Conservation (phyloP, 2,888 invertebrate genomes). For the Aphrophora alni region DNA sequence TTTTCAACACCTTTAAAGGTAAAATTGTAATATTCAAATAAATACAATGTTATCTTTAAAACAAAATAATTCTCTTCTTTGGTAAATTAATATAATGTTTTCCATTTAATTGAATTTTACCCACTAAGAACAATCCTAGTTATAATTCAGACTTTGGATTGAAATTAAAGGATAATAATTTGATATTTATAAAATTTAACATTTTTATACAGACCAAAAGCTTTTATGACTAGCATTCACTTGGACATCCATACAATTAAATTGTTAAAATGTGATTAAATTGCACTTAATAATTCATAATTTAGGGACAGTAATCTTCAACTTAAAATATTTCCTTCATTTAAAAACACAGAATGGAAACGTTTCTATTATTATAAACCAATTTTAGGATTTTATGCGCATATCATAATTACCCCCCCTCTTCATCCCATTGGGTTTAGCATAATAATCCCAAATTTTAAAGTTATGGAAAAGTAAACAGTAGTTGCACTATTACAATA, state of each 20-base stretch:
- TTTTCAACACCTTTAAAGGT: not conserved
- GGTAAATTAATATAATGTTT: not conserved
- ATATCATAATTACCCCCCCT: no score
- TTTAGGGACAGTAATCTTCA: no score
- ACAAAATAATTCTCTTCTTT: not conserved
- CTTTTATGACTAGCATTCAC: not conserved
- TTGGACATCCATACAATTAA: not conserved
- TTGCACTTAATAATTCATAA: not conserved
- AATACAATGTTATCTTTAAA: not conserved
- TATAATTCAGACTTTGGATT: not conserved
- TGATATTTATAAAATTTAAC: not conserved
- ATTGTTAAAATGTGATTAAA: not conserved
- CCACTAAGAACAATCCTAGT: not conserved
- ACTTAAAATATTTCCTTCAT: no score
- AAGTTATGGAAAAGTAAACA: no score
- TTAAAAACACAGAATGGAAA: no score
- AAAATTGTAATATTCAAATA: not conserved
- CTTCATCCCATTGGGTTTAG: no score
- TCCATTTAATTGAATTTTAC: not conserved
- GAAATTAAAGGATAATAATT: not conserved
- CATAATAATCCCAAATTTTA: no score
- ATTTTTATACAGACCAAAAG: not conserved
- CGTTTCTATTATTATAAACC: no score
- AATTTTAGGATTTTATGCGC: no score
- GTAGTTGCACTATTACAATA: no score